Evolutionary conservation across 2,113 vertebrate genomes (phyloP), one percentile per base, ranked within the genome.

Genomic region (Struthidea cinerea): DNA sequence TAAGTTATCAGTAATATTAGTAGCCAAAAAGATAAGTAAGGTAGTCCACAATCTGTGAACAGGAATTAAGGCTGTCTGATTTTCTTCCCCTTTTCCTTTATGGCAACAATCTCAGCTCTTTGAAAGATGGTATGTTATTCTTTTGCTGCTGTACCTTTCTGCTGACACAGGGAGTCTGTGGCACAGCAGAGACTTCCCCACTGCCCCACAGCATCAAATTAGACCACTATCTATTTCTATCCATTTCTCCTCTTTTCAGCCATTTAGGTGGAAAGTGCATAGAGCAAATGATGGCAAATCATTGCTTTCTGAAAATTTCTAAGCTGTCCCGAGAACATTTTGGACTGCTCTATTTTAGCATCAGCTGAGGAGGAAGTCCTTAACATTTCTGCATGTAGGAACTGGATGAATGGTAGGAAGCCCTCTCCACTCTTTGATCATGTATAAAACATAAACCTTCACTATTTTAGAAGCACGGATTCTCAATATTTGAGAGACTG

Each of bases 71-170:
- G 27, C 16, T 27, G 28, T 17, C 35, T 73, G 39, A 0, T 18
- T 73, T 57, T 46, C 11, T 35, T 4, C 2, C 6, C 10, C 5
- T 42, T 63, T 68, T 46, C 7, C 8, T 37, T 28, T 37, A 41
- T 26, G 20, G 18, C 21, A 65, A 11, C 15, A 53, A 14, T 56
- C 27, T 53, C 24, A 52, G 16, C n/a, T 78, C 10, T 76, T 76
- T 67, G 33, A 80, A 84, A 57, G 21, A 35, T 0, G 0, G 1
- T 2, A 5, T 53, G 9, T 8, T 67, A 33, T 8, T 53, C 18
- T 47, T 82, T 69, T 73, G 33, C 27, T 68, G 33, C 28, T 77
- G 13, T 21, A 46, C 10, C 6, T 30, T 84, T 73, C 55, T 85
- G 9, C 17, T 81, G 35, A 27, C 10, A 18, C 19, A 24, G 24